These are phyloP conservation scores for Semotilus atromaculatus DNA, from an alignment of 2,797 vertebrate genomes.

Conservation along the genomic window DNA sequence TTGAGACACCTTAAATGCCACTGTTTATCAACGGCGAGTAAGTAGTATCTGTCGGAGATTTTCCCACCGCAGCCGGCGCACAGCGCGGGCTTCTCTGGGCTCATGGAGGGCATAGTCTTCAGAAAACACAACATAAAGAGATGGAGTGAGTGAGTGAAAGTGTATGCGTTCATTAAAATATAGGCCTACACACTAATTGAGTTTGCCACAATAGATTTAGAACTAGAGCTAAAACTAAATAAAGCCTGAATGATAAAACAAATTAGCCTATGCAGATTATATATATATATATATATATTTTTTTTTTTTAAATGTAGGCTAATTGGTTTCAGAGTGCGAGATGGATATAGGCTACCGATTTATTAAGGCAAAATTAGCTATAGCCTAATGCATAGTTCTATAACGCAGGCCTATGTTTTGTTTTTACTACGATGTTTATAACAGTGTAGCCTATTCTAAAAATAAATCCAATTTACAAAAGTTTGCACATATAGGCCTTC, in stretches of 20 bases:
- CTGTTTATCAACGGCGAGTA: constrained; percentile 99
- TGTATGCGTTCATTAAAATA: background rate
- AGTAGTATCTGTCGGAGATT: constrained; percentile 98
- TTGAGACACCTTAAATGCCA: constrained; percentile 99
- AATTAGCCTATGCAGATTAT: background rate
- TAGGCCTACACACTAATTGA: background rate
- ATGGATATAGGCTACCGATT: background rate
- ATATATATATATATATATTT: background rate
- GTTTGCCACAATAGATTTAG: background rate
- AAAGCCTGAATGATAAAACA: background rate
- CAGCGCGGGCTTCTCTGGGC: constrained; percentile 96
- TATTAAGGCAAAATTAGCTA: background rate
- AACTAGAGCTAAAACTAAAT: background rate
- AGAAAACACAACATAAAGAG: background rate
- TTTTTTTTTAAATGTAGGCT: too few relatives aligned
- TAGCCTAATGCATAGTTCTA: background rate
- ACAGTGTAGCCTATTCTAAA: background rate
- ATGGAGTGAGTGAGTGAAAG: constrained; percentile 1
- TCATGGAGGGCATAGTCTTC: constrained; percentile 94
- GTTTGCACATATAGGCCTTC: too few relatives aligned
- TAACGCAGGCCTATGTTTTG: background rate
- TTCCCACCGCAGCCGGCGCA: constrained; percentile 97
- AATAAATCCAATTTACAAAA: background rate
- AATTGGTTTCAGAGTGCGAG: too few relatives aligned
- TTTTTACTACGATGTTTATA: background rate